phyloP scores from a whole-genome alignment of 1,140 invertebrate genomes.

The Neocloeon triangulifer region DNA sequence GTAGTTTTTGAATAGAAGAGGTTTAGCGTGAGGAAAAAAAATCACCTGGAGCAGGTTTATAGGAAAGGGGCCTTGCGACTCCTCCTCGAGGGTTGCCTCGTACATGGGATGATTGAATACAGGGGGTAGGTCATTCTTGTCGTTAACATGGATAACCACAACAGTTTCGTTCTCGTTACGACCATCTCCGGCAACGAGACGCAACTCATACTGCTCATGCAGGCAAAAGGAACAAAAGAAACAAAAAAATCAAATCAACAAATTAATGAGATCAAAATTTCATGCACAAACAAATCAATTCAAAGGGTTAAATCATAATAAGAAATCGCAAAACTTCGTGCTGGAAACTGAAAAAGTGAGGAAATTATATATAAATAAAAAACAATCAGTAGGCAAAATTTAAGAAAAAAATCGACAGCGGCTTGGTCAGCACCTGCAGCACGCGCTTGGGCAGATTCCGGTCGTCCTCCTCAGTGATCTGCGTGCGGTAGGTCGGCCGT shows the following conservation, averaged over 20 bases:
- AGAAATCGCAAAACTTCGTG: neutral
- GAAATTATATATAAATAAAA: neutral
- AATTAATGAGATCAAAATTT: conserved; percentile 9
- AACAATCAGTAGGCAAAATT: conserved; percentile 1
- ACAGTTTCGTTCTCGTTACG: conserved; percentile 61
- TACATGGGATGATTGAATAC: conserved; percentile 46
- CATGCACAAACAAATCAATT: too few species aligned
- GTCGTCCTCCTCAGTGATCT: conserved; percentile 90
- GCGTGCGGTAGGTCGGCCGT: conserved; percentile 77
- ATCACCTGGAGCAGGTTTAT: conserved; percentile 32
- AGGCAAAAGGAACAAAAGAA: conserved; percentile 6
- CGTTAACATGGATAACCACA: conserved; percentile 50
- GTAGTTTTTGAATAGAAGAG: too few species aligned
- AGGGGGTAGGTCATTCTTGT: conserved; percentile 63
- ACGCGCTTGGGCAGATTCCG: conserved; percentile 81
- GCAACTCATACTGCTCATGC: conserved; percentile 49
- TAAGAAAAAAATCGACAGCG: too few species aligned
- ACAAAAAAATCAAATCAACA: conserved; percentile 7
- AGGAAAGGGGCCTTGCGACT: conserved; percentile 30
- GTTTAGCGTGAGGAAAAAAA: neutral
- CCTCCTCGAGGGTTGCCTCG: conserved; percentile 38
- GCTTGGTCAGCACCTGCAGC: conserved; percentile 65
- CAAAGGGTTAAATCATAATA: neutral
- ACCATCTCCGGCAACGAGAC: conserved; percentile 64
- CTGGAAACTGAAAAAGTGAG: conserved; percentile 1